Evolutionary conservation across 1,140 invertebrate species (phyloP).

Genomic region (Drosophila kohkoa): DNA sequence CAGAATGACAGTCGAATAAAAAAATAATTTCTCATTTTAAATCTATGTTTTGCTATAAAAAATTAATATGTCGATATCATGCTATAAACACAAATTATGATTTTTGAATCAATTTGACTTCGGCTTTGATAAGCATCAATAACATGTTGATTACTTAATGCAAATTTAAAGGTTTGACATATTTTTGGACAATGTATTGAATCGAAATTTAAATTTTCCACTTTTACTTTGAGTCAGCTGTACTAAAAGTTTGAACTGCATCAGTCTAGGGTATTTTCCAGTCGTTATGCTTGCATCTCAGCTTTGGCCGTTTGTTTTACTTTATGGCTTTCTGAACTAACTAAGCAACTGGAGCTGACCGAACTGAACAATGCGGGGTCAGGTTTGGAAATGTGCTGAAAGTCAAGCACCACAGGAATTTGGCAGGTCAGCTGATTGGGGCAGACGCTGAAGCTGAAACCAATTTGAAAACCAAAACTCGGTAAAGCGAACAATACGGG

Average conservation of each 20-base stretch:
- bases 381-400: slow-evolving; percentile 2
- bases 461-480: slow-evolving; percentile 30
- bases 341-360: slow-evolving; percentile 21
- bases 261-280: not conserved
- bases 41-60: no score
- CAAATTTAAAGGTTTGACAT: no score
- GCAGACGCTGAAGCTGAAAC: slow-evolving; percentile 14
- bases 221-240: not conserved
- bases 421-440: slow-evolving; percentile 6
- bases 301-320: not conserved
- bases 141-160: no score
- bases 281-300: not conserved
- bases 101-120: no score
- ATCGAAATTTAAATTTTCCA: not conserved
- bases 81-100: no score
- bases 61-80: no score
- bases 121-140: no score
- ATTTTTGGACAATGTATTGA: not conserved
- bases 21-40: no score
- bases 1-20: no score
- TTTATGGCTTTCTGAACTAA: slow-evolving; percentile 9
- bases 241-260: not conserved
- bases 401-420: slow-evolving; percentile 1
- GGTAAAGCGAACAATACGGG: not conserved
- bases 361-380: not conserved